phyloP scores from a whole-genome alignment of 1,140 invertebrate species.

The Drosophila prosaltans region DNA sequence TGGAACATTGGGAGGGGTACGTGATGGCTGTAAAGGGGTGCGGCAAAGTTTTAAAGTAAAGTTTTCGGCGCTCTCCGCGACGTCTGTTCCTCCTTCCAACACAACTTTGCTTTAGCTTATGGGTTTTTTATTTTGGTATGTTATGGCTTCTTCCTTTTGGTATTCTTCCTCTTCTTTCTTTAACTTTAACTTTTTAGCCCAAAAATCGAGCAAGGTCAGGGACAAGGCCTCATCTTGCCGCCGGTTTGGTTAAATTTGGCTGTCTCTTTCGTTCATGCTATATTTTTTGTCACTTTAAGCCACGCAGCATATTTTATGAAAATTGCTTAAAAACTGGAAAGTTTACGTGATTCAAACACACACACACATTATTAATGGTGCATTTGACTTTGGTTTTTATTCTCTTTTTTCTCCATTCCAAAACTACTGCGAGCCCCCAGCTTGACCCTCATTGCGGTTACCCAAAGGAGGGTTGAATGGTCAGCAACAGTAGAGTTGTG shows the following conservation, averaged over 20 bases:
- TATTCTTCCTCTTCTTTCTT: slow-evolving; percentile 35
- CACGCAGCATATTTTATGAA: not conserved
- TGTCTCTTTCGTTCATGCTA: slow-evolving; percentile 13
- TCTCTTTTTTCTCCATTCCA: not conserved
- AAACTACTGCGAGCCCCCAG: not conserved
- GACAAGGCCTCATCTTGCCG: slow-evolving; percentile 55
- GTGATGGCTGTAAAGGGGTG: slow-evolving; percentile 26
- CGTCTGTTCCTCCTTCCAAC: slow-evolving; percentile 7
- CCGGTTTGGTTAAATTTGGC: slow-evolving; percentile 21
- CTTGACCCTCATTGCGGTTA: slow-evolving; percentile 37
- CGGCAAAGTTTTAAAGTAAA: slow-evolving; percentile 79
- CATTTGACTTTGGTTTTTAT: slow-evolving; percentile 77
- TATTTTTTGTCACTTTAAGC: slow-evolving; percentile 10
- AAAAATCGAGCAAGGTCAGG: slow-evolving; percentile 80
- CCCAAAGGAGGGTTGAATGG: slow-evolving; percentile 56
- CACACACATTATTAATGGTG: slow-evolving; percentile 77
- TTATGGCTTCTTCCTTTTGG: slow-evolving; percentile 42
- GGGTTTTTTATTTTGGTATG: slow-evolving; percentile 58
- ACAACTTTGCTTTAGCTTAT: slow-evolving; percentile 82
- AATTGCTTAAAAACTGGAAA: not conserved
- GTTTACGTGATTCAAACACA: slow-evolving; percentile 10
- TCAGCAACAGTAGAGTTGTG: slow-evolving; percentile 52
- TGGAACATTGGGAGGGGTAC: slow-evolving; percentile 53
- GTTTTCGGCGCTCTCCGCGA: slow-evolving; percentile 64
- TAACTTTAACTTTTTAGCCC: slow-evolving; percentile 66